These are phyloP conservation scores for Lutraria rhynchaena DNA, from an alignment of 1,140 invertebrate genomes.

Conservation along the genomic window DNA sequence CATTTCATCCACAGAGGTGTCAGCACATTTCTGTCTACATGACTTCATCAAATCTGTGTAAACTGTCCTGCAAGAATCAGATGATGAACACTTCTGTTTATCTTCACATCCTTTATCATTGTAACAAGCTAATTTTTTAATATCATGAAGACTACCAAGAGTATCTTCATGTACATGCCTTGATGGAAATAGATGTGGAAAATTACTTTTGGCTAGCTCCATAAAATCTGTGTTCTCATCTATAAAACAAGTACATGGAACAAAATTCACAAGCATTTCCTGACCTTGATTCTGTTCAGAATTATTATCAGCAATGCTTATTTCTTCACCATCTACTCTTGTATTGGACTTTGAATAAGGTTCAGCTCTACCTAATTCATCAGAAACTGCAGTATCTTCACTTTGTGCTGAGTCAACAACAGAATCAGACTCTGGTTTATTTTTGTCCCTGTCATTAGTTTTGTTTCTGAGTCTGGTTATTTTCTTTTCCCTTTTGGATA, in stretches of 20 bases:
- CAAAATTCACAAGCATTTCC: not conserved
- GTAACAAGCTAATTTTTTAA: not conserved
- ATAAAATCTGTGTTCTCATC: constrained; percentile 49
- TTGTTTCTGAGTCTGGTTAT: constrained; percentile 8
- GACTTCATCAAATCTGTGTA: too few species aligned
- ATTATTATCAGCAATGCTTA: not conserved
- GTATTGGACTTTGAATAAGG: not conserved
- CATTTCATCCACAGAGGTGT: too few species aligned
- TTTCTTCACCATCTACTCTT: not conserved
- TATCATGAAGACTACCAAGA: not conserved
- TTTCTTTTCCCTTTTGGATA: constrained; percentile 59
- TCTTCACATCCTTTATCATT: not conserved
- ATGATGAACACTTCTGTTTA: not conserved
- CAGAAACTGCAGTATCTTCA: not conserved
- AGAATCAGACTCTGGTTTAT: not conserved
- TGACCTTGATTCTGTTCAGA: not conserved
- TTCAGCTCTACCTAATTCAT: not conserved
- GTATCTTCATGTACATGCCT: not conserved
- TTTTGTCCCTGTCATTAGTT: not conserved
- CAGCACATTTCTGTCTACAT: too few species aligned
- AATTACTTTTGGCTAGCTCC: constrained; percentile 7
- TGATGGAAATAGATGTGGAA: constrained; percentile 31
- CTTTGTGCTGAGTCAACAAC: not conserved
- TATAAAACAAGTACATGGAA: constrained; percentile 46
- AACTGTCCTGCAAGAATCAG: too few species aligned